Evolutionary conservation across 2,888 invertebrate genomes (phyloP), one percentile per base, ranked within the genome.

Genomic region (Amphimallon solstitiale): DNA sequence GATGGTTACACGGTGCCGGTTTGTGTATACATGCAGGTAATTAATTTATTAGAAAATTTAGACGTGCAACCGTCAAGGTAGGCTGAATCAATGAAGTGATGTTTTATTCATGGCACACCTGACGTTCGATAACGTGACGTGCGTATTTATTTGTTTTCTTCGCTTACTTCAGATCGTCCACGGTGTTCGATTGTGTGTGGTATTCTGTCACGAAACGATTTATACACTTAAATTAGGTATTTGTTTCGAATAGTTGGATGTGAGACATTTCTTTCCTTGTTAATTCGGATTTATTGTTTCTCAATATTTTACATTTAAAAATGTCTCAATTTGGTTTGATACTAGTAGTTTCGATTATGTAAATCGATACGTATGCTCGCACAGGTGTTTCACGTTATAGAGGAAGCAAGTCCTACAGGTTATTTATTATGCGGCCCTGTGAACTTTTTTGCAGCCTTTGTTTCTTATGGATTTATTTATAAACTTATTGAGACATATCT

Each of bases 81-180:
- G 40, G 5, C n/a, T 23, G 12, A 49, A 62, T 49, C 61, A 46
- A 62, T 62, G 61, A 48, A 62, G 38, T 21, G 10, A 62, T 62
- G 38, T 48, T 37, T 62, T 38, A 62, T 62, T 38, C 49, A 62
- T 49, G 37, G 49, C 35, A 61, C 61, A 61, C 46, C 38, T 62
- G 61, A 38, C 61, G 61, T 49, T 62, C 61, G 23, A 62, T 62
- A 62, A 62, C 45, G 46, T 62, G 61, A 62, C 48, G 43, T 60
- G 54, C 54, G 65, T 45, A 59, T 61, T 66, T 45, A 43, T 40
- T 63, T 56, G 46, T 63, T 19, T 38, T 15, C 6, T 35, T 51
- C 35, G 34, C 51, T 35, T n/a, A 17, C 29, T 21, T 5, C 12
- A 9, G 15, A 51, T 51, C 51, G 15, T 35, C 15, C 35, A 35